Evolutionary conservation across 2,888 invertebrate genomes (phyloP).

Genomic region (Aphidoletes aphidimyza): DNA sequence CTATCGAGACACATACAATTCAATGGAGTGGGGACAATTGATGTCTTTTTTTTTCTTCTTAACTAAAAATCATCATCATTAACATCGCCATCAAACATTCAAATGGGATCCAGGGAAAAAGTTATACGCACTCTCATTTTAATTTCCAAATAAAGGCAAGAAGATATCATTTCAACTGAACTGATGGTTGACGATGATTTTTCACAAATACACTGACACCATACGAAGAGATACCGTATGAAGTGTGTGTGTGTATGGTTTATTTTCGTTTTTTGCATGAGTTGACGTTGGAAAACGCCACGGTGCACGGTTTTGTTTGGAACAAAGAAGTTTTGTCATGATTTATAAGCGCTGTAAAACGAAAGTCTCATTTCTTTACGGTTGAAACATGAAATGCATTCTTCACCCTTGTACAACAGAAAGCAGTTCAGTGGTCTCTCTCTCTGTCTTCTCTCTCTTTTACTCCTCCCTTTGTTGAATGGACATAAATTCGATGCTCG

Average conservation of each 20-base stretch:
- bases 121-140: constrained; percentile 22
- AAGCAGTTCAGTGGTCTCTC: not conserved
- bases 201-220: too few species aligned
- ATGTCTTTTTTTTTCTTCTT: constrained; percentile 3
- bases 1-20: not conserved
- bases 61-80: not conserved
- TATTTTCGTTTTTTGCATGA: constrained; percentile 14
- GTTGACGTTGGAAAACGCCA: not conserved
- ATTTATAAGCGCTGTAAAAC: constrained; percentile 4
- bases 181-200: constrained; percentile 6
- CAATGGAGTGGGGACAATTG: constrained; percentile 20
- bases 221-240: too few species aligned
- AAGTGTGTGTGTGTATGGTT: too few species aligned
- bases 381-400: not conserved
- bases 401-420: constrained; percentile 25
- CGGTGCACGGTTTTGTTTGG: not conserved
- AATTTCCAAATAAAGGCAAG: constrained; percentile 29
- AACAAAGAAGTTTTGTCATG: not conserved
- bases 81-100: not conserved
- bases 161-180: not conserved
- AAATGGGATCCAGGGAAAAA: not conserved
- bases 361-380: constrained; percentile 8
- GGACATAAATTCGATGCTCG: too few species aligned
- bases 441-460: not conserved
- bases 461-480: not conserved